Percentiles rank a stretch among this genome's conserved stretches.
Evolutionary conservation across 2,888 invertebrate species (phyloP).

Genomic region (Trissolcus japonicus): DNA sequence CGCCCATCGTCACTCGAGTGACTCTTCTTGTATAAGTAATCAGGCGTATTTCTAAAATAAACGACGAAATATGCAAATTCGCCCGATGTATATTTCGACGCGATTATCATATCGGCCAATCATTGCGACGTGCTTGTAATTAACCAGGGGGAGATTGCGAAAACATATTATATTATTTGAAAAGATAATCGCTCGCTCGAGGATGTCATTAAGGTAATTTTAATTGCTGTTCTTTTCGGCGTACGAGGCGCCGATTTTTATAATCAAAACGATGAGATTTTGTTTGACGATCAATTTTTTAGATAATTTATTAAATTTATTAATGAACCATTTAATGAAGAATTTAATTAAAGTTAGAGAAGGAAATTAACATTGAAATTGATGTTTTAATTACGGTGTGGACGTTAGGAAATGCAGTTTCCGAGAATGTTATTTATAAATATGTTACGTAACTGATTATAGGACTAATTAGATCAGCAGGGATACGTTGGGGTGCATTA

Average conservation of each 20-base stretch:
- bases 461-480: constrained; percentile 21
- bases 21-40: constrained; percentile 42
- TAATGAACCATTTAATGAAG: too few species aligned
- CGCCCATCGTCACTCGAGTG: constrained; percentile 37
- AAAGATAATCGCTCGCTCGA: constrained; percentile 12
- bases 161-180: constrained; percentile 14
- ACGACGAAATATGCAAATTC: constrained; percentile 44
- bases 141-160: constrained; percentile 25
- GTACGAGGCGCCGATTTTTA: constrained; percentile 22
- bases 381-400: too few species aligned
- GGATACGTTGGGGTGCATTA: constrained; percentile 17
- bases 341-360: too few species aligned
- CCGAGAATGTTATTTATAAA: background rate
- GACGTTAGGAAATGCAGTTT: background rate
- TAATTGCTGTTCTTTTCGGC: constrained; percentile 24
- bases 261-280: constrained; percentile 6
- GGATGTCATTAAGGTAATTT: constrained; percentile 36
- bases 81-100: constrained; percentile 20
- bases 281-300: background rate
- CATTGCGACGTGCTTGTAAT: constrained; percentile 34
- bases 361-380: too few species aligned
- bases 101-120: constrained; percentile 43
- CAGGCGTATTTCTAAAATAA: constrained; percentile 43
- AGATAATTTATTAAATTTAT: too few species aligned
- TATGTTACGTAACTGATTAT: constrained; percentile 22